Conservation (phyloP, 2,113 vertebrate species). For the Fulica atra region DNA sequence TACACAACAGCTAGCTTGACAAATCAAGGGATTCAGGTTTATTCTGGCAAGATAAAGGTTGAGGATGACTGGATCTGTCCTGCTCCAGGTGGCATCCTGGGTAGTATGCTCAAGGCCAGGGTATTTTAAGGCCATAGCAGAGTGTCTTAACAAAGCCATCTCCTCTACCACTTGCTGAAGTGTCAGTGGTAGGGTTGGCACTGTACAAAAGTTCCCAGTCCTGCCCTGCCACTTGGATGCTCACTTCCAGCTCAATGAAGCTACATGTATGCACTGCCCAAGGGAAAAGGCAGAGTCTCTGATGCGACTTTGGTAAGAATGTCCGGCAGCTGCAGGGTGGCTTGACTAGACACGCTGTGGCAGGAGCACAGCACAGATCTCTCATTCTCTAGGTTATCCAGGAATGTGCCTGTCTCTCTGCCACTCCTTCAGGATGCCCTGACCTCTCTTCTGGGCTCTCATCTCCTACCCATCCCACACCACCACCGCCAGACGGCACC, state of each 20-base stretch:
- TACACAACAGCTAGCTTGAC: rapidly evolving
- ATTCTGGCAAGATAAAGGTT: not conserved
- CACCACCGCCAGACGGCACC: not conserved
- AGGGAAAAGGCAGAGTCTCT: not conserved
- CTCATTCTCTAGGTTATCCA: not conserved
- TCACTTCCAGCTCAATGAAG: not conserved
- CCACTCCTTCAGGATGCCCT: not conserved
- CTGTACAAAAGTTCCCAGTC: not conserved
- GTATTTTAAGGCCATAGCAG: not conserved
- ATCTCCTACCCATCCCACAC: not conserved
- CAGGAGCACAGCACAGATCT: not conserved
- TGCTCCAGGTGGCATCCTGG: not conserved
- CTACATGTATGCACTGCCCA: not conserved
- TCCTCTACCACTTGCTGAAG: not conserved
- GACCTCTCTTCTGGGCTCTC: not conserved
- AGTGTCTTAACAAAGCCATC: not conserved
- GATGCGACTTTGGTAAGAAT: not conserved
- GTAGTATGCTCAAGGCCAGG: not conserved
- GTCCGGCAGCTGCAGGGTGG: not conserved
- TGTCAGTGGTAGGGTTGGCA: not conserved
- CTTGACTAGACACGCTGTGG: rapidly evolving
- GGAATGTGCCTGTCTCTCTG: not conserved
- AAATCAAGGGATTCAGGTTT: not conserved
- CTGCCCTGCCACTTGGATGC: not conserved
- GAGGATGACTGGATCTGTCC: not conserved